Percentiles rank a stretch among this genome's conserved stretches.
phyloP scores from a whole-genome alignment of 2,797 vertebrate genomes.

The Sternarchorhynchus goeldii region DNA sequence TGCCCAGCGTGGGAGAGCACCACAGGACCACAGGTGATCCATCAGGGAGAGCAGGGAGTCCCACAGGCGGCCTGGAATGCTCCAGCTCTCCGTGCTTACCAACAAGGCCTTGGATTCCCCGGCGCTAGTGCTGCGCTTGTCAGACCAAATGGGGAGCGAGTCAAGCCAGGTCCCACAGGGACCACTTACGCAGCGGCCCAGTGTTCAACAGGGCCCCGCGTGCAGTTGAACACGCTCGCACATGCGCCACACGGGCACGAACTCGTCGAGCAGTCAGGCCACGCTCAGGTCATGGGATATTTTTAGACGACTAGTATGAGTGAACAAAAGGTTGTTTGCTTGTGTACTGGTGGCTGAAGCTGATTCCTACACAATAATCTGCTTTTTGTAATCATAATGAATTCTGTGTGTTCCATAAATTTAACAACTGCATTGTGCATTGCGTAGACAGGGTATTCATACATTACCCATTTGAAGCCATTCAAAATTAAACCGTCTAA shows the following conservation, averaged over 20 bases:
- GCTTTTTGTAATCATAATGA: neutral
- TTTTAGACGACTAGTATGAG: neutral
- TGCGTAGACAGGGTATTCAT: neutral
- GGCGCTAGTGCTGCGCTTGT: slow-evolving; percentile 14
- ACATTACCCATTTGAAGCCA: neutral
- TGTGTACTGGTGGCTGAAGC: neutral
- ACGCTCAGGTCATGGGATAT: slow-evolving; percentile 20
- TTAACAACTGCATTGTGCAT: slow-evolving; percentile 4
- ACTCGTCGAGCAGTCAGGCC: neutral
- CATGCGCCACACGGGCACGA: slow-evolving; percentile 6
- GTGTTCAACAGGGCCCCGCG: slow-evolving; percentile 36
- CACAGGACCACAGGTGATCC: slow-evolving; percentile 61
- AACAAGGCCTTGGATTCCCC: slow-evolving; percentile 46
- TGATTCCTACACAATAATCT: slow-evolving; percentile 5
- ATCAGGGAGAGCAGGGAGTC: slow-evolving; percentile 67
- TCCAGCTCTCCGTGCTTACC: slow-evolving; percentile 44
- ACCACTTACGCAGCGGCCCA: slow-evolving; percentile 61
- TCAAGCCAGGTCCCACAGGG: slow-evolving; percentile 60
- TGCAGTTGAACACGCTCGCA: slow-evolving; percentile 7
- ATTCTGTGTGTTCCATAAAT: neutral
- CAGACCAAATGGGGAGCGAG: slow-evolving; percentile 23
- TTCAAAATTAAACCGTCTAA: neutral
- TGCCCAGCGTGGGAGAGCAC: slow-evolving; percentile 52
- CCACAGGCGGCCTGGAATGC: slow-evolving; percentile 56
- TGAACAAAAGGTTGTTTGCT: slow-evolving; percentile 2